These are phyloP conservation scores for Pitta sordida DNA, from an alignment of 2,113 vertebrate species.

Conservation along the genomic window DNA sequence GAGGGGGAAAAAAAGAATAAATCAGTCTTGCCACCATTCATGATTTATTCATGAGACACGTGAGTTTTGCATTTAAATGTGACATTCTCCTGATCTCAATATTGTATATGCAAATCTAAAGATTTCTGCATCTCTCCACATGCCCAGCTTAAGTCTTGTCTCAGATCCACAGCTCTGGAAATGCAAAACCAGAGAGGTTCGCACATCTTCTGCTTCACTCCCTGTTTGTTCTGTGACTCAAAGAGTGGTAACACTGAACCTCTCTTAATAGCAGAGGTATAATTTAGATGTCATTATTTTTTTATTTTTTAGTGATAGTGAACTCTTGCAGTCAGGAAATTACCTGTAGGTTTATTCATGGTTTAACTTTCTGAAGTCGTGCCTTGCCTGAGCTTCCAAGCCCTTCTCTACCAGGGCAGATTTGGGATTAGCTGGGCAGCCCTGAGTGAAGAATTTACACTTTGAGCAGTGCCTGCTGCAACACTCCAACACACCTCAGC, in stretches of 20 bases:
- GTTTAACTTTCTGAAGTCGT: background rate
- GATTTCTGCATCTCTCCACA: conserved; percentile 62
- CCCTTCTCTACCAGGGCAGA: background rate
- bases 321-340: background rate
- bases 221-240: background rate
- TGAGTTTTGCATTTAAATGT: conserved; percentile 75
- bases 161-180: conserved; percentile 27
- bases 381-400: background rate
- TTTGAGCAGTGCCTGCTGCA: background rate
- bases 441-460: background rate
- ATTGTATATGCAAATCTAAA: conserved; percentile 75
- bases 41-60: conserved; percentile 73
- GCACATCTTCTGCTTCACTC: background rate
- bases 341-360: background rate
- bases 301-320: background rate
- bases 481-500: background rate
- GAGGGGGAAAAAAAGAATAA: conserved; percentile 1
- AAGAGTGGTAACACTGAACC: background rate
- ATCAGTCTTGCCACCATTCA: conserved; percentile 66
- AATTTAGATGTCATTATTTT: background rate
- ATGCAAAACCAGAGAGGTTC: conserved; percentile 13
- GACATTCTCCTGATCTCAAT: conserved; percentile 75
- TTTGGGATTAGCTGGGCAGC: background rate
- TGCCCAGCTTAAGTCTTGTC: conserved; percentile 45
- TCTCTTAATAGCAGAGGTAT: background rate